Percentiles rank a stretch among this genome's conserved stretches.
Conservation (phyloP, 2,888 invertebrate genomes). For the Metopia argyrocephala region DNA sequence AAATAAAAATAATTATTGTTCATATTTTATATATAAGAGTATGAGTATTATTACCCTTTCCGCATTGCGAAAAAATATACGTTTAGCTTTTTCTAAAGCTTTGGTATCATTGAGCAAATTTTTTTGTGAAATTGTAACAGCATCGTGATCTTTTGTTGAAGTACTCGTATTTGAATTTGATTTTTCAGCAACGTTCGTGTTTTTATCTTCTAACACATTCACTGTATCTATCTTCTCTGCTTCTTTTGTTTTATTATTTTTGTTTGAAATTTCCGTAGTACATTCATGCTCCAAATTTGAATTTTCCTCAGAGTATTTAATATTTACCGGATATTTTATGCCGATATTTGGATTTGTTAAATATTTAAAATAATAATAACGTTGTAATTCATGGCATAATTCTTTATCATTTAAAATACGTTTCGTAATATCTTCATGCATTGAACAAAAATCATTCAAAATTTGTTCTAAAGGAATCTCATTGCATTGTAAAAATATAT, state of each 20-base stretch:
- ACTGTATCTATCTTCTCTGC: rapidly evolving
- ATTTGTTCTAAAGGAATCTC: slow-evolving; percentile 26
- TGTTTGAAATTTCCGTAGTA: background rate
- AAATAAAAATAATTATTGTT: background rate
- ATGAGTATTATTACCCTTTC: slow-evolving; percentile 33
- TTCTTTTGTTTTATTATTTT: background rate
- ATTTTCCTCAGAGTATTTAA: background rate
- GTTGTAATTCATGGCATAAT: slow-evolving; percentile 8
- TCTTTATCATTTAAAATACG: slow-evolving; percentile 19
- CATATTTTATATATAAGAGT: background rate
- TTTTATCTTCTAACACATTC: background rate
- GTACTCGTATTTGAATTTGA: background rate
- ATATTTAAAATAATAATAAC: slow-evolving; percentile 35
- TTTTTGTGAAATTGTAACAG: background rate
- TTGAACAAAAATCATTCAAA: slow-evolving; percentile 18
- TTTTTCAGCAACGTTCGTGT: background rate
- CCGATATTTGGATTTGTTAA: slow-evolving; percentile 7
- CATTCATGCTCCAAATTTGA: background rate
- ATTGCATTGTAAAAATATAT: slow-evolving; percentile 26
- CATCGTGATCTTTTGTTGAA: background rate
- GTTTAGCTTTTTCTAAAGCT: slow-evolving; percentile 41
- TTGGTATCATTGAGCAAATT: background rate
- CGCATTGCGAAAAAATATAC: slow-evolving; percentile 43
- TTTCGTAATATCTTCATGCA: slow-evolving; percentile 4
- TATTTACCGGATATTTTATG: slow-evolving; percentile 37